Base-by-base conservation (phyloP, 2,797 vertebrate genomes). In the Sebastes trivittatus region DNA sequence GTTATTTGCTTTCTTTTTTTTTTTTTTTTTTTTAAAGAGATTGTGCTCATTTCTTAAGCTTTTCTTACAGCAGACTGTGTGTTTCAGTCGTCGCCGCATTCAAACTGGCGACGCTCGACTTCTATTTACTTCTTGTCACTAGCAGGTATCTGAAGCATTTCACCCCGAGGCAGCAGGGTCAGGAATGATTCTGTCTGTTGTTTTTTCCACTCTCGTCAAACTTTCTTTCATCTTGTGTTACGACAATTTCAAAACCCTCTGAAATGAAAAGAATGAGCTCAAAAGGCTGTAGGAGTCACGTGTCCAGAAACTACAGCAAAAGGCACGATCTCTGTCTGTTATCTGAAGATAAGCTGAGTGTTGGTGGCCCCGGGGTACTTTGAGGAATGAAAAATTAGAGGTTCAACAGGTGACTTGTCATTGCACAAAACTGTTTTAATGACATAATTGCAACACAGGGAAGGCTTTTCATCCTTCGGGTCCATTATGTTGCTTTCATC, bases 121-220 rank as follows among this genome's bases (percentile, higher is more conserved):
- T n/a, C 25, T 20, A 0, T 72, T 80, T 49, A 55, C 30, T 20
- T 62, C 6, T 20, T 4, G 49, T 77, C 55, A 38, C 9, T 11
- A 7, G 3, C 63, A 38, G 59, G 66, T 56, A 88, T 90, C 80
- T 76, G n/a, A 84, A 79, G 72, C 55, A 78, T 92, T 81, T 85
- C 25, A 18, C 74, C 80, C 65, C 1, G 6, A 80, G 74, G 85
- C 69, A n/a, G 23, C 30, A 22, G 22, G 16, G 77, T 29, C 65
- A 13, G 42, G 36, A 86, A 70, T 66, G n/a, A 82, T 29, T 52
- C 34, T 63, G 49, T n/a, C 9, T 46, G 34, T 55, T 62, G 20
- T 34, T 80, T 75, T 64, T 64, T 78, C 11, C 7, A 36, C 16
- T 78, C 49, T 46, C 18, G 38, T 75, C 23, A 52, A 83, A 80